These are phyloP conservation scores for Acrocephalus kingi DNA, from an alignment of 2,113 vertebrate species.

Conservation along the genomic window DNA sequence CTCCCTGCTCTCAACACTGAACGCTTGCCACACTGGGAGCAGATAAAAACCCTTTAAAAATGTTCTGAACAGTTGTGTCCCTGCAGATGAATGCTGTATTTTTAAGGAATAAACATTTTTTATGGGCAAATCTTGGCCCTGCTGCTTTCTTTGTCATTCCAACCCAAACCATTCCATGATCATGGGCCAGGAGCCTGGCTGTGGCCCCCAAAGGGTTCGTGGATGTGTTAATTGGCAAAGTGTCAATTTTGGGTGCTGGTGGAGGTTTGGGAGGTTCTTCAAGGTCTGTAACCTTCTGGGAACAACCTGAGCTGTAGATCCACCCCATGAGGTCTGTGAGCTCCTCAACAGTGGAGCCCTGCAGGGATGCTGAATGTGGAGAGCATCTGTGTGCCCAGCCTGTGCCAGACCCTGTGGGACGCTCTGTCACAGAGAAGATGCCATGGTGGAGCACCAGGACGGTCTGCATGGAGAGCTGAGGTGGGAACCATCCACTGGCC, in stretches of 20 bases:
- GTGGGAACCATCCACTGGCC: background rate
- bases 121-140: conserved; percentile 11
- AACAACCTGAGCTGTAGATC: background rate
- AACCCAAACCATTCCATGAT: background rate
- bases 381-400: background rate
- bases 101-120: conserved; percentile 73
- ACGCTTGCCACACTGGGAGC: background rate
- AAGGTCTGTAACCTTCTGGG: background rate
- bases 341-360: background rate
- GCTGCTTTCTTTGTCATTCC: background rate
- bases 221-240: too few relatives aligned
- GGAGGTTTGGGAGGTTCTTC: background rate
- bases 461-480: fast-evolving
- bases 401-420: background rate
- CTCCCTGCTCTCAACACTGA: background rate
- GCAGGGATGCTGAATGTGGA: background rate
- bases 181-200: background rate
- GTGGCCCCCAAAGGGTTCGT: fast-evolving
- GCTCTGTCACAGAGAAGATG: fast-evolving
- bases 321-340: background rate
- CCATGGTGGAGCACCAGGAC: background rate
- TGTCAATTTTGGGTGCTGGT: background rate
- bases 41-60: background rate
- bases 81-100: conserved; percentile 64
- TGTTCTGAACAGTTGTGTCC: background rate